Percentiles rank a stretch among this genome's conserved stretches.
phyloP scores from a whole-genome alignment of 2,888 invertebrate genomes.

The Branchellion lobata region DNA sequence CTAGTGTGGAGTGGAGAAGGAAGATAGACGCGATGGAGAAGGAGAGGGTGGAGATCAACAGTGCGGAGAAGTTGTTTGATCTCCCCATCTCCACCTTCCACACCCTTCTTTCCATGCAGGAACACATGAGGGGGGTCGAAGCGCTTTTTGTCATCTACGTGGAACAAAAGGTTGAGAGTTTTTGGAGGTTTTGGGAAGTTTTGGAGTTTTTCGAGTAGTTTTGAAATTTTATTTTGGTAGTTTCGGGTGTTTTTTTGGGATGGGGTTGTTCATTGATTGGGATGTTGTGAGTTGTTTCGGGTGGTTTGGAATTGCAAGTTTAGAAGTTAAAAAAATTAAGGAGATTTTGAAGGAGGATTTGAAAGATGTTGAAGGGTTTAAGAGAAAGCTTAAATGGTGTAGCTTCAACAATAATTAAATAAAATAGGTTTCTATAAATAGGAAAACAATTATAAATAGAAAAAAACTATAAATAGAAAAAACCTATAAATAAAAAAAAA shows the following conservation, averaged over 20 bases:
- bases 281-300: neutral
- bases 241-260: neutral
- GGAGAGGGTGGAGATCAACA: slow-evolving; percentile 68
- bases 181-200: too few species aligned
- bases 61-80: slow-evolving; percentile 83
- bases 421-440: too few species aligned
- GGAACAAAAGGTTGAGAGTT: slow-evolving; percentile 70
- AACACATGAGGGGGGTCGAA: slow-evolving; percentile 68
- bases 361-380: neutral
- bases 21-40: slow-evolving; percentile 72
- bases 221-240: too few species aligned
- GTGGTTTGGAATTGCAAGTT: too few species aligned
- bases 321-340: too few species aligned
- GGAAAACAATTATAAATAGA: too few species aligned
- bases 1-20: slow-evolving; percentile 68
- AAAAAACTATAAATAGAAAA: too few species aligned
- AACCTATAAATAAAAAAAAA: too few species aligned
- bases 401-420: too few species aligned
- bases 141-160: slow-evolving; percentile 76
- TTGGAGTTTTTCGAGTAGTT: too few species aligned
- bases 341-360: too few species aligned
- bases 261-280: neutral
- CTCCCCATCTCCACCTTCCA: slow-evolving; percentile 81
- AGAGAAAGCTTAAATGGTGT: neutral
- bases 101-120: slow-evolving; percentile 67